Conservation (phyloP, 2,888 invertebrate genomes). For the Nemurella pictetii region DNA sequence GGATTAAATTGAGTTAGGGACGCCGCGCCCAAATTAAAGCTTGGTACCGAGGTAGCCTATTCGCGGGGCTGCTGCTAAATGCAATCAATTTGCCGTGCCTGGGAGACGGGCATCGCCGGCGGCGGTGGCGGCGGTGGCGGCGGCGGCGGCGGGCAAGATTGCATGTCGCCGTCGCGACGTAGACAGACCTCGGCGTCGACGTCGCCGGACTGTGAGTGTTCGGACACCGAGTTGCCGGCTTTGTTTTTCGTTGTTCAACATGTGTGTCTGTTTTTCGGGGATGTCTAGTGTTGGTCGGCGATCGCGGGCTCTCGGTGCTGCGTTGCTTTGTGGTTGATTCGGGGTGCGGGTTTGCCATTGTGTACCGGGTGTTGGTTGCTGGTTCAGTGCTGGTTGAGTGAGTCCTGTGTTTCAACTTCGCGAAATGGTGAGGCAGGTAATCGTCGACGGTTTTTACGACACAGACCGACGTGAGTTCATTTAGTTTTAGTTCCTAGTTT, state of each 20-base stretch:
- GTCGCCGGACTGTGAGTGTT: not conserved
- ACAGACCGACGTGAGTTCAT: too few relatives aligned
- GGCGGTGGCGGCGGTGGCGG: conserved; percentile 1
- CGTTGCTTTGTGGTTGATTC: too few relatives aligned
- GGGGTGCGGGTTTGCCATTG: not conserved
- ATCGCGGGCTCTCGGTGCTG: not conserved
- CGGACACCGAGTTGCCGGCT: not conserved
- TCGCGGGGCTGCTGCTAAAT: conserved; percentile 41
- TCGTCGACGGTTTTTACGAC: too few relatives aligned
- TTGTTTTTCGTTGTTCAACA: too few relatives aligned
- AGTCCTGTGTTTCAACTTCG: too few relatives aligned
- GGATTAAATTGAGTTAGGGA: conserved; percentile 43
- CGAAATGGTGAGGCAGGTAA: too few relatives aligned
- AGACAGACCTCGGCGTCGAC: conserved; percentile 7
- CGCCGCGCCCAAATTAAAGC: conserved; percentile 43
- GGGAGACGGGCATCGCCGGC: conserved; percentile 33
- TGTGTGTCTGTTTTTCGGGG: too few relatives aligned
- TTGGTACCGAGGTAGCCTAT: conserved; percentile 42
- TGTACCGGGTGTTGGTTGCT: not conserved
- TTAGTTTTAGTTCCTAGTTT: too few relatives aligned
- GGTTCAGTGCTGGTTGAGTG: not conserved
- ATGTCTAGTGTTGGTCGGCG: not conserved
- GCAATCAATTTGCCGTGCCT: conserved; percentile 42
- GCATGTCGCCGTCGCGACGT: not conserved
- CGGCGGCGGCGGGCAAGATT: not conserved